Evolutionary conservation across 2,888 invertebrate species (phyloP), one percentile per base, ranked within the genome.

Genomic region (Horisme vitalbata): DNA sequence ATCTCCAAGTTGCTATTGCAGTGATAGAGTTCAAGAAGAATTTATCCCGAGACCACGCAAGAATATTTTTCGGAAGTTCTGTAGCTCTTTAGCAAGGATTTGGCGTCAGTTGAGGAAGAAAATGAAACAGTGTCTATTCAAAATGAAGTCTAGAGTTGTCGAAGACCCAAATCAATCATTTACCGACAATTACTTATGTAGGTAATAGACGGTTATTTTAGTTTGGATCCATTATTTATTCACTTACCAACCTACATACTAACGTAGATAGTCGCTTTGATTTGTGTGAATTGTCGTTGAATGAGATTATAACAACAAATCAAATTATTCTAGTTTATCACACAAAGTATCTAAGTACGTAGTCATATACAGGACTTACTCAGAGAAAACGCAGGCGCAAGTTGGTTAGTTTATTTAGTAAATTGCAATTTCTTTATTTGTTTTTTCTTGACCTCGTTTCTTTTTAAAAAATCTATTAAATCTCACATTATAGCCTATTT

Each of bases 1-100:
- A 48, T 60, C 89, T 0, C 86, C 88, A 0, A 57, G 59, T n/a
- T 89, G 89, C 45, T 79, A 83, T 47, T 88, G 88, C 38, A 52
- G 68, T 4, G 70, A 79, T 12, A 54, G 77, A 7, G 57, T 45
- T 20, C 46, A 55, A 4, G 59, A 67, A 30, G 59, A 69, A 48
- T 60, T 57, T 52, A 57, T 59, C n/a, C 47, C 30, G 6, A 70
- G 61, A 48, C 34, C 51, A 13, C 48, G 51, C 14, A 54, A 53
- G 21, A 68, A 65, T 41, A 53, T 65, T 0, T 61, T 78, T 18
- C 57, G 58, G n/a, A 58, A 71, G 18, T 61, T 77, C 4, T 20
- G 60, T 4, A 55, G 57, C 18, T 41, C 45, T 0, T 34, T 74
- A 2, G 45, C 52, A 9, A 61, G 45, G 27, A 52, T 71, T 18